Base-by-base conservation (phyloP, 2,113 vertebrate species). In the Phalacrocorax aristotelis region DNA sequence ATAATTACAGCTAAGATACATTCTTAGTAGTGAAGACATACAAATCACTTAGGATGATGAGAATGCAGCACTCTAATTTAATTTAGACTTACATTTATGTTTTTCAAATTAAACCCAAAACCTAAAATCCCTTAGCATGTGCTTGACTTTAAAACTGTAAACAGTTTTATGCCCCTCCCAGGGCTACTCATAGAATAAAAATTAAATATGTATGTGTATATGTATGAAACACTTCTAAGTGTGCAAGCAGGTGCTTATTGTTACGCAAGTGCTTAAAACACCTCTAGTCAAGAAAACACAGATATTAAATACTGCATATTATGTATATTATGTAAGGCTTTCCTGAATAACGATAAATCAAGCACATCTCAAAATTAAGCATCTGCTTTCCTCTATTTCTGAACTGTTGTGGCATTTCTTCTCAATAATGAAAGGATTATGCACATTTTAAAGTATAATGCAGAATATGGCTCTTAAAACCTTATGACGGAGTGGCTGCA, bases 371-470 rank as follows among this genome's bases (percentile, higher is more conserved):
- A 91, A 95, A 95, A 96, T 88, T 95, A 91, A 90, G 75, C 80
- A 90, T 74, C 83, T 94, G 86, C 86, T 83, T 96, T 70, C 71
- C 87, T 32, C 58, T 44, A 3, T 57, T 96, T 90, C 71, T 83
- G 75, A 95, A 76, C 34, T 1, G 11, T 64, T 57, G 32, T 30
- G 32, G 38, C 34, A 5, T 30, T 74, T 95, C 89, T 91, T 42
- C 80, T 92, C 80, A 42, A 58, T 92, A 94, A 91, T 64, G 80
- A 95, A 87, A 77, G 69, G 75, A 94, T 96, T 94, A 88, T 36
- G 51, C 93, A 90, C 61, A 94, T 96, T 95, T 94, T 89, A 93
- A 95, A 95, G 90, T 94, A 79, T 95, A 96, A 87, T 89, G 78
- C 52, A 75, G 44, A 94, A 87, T 54, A 70, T 26, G 46, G 81